Conservation (phyloP, 2,113 vertebrate genomes). For the Mus spicilegus region DNA sequence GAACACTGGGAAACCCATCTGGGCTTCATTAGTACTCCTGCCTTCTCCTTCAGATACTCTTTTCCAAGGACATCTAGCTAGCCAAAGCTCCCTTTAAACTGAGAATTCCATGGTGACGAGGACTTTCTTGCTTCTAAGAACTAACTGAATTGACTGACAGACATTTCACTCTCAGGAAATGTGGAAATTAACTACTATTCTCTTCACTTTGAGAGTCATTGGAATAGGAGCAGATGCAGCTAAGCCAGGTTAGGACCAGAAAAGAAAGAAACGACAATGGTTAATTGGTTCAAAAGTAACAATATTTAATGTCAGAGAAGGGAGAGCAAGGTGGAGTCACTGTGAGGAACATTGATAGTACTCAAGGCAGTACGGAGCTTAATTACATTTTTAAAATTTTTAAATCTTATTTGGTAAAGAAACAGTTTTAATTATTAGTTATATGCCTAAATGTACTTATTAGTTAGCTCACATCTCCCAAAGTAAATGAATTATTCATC, state of each 20-base stretch:
- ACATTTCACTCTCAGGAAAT: neutral
- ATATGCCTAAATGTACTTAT: constrained; percentile 1
- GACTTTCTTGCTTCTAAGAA: neutral
- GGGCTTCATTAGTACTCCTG: constrained; percentile 39
- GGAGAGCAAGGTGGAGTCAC: constrained; percentile 25
- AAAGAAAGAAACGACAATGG: constrained; percentile 57
- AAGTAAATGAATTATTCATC: constrained; percentile 49
- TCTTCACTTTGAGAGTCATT: constrained; percentile 69
- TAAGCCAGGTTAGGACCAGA: constrained; percentile 49
- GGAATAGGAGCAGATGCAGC: constrained; percentile 56
- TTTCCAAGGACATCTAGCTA: constrained; percentile 47
- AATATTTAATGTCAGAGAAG: constrained; percentile 59
- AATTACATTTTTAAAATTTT: constrained; percentile 23
- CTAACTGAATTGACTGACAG: neutral
- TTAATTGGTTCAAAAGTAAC: constrained; percentile 35
- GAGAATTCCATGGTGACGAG: constrained; percentile 48
- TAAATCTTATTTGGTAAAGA: neutral
- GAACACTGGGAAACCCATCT: constrained; percentile 24
- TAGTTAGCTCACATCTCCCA: constrained; percentile 57
- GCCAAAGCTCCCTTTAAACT: constrained; percentile 22
- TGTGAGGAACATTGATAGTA: constrained; percentile 40
- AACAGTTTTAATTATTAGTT: constrained; percentile 14
- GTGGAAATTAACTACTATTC: constrained; percentile 47
- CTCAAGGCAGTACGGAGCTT: constrained; percentile 13
- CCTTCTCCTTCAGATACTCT: constrained; percentile 55